Evolutionary conservation across 1,140 invertebrate species (phyloP), one percentile per base, ranked within the genome.

Genomic region (Oreohelix idahoensis): DNA sequence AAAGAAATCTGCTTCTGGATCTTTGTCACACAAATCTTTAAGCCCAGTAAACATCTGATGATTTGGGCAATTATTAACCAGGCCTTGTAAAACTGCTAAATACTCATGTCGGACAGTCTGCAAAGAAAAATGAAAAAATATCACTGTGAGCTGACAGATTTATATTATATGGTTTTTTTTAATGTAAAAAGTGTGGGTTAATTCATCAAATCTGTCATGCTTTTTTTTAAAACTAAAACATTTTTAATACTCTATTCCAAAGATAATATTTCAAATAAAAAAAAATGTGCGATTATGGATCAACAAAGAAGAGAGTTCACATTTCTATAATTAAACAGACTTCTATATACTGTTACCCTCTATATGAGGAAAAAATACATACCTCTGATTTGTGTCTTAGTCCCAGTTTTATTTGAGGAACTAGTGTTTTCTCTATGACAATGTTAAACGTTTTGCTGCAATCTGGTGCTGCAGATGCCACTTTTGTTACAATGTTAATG

Each of bases 1-100:
- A 90, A 98, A 99, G 93, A 99, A 98, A 92, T 99, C 97, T 0
- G 96, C 95, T 91, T 99, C 97, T 0, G 93, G 91, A 90, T 99
- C 97, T 51, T 93, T 93, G 89, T 96, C 95, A 0, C 94, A 94
- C 1, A 98, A 93, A 29, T 94, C 91, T 0, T 94, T 92, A 42
- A 98, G 93, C 92, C 98, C 97, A n/a, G 94, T 93, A 79, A 92
- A 92, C 38, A 81, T 83, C 15, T 81, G 53, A 71, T 13, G 97
- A 90, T 15, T 96, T 93, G 42, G 95, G 94, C 93, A 97, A 94
- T 74, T 84, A 45, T 90, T 88, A 53, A 94, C 92, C 86, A 98
- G 92, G 87, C 95, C 94, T 4, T 96, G 95, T 4, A 98, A 91
- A 53, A 98, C 92, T 0, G 93, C 93, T 74, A 98, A 95, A 51